These are phyloP conservation scores for Himantopus leucocephalus DNA, from an alignment of 2,113 vertebrate species.

Conservation along the genomic window DNA sequence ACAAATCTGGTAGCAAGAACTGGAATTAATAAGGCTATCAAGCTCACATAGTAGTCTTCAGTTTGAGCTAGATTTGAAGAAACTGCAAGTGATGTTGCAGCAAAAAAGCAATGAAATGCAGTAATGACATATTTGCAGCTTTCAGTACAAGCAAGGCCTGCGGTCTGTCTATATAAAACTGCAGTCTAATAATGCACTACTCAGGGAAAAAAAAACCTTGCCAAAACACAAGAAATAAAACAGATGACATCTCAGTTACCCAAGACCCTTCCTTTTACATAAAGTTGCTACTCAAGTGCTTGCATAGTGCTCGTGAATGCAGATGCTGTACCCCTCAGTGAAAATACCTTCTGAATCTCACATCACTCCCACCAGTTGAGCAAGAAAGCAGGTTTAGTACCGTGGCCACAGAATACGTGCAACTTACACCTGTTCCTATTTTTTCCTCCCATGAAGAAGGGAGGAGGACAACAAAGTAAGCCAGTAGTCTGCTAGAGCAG, in stretches of 20 bases:
- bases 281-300: neutral
- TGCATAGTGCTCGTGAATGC: neutral
- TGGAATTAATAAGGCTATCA: neutral
- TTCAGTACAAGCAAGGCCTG: neutral
- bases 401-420: fast-evolving
- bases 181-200: neutral
- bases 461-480: neutral
- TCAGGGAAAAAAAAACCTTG: neutral
- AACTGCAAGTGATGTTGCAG: neutral
- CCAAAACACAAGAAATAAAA: neutral
- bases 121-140: neutral
- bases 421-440: neutral
- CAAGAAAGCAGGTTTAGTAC: neutral
- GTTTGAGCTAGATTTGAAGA: neutral
- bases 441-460: neutral
- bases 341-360: neutral
- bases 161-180: neutral
- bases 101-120: neutral
- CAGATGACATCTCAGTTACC: neutral
- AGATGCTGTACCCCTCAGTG: neutral
- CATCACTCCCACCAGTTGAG: neutral
- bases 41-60: neutral
- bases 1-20: neutral
- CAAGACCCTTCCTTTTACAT: neutral
- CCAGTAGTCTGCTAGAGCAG: neutral